phyloP scores from a whole-genome alignment of 2,797 vertebrate species.

The Adrianichthys oophorus region DNA sequence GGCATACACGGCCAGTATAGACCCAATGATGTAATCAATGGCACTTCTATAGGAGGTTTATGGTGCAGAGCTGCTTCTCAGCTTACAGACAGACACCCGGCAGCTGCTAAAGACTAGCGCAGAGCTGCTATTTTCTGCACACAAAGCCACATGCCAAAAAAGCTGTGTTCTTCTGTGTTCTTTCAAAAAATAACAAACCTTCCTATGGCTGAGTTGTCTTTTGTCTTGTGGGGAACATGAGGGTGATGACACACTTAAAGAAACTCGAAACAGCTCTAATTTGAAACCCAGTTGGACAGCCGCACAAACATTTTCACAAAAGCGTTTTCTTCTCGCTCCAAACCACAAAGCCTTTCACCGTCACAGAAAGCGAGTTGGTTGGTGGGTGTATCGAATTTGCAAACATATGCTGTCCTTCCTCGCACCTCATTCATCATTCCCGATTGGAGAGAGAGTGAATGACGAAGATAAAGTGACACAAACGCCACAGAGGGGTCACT shows the following conservation, averaged over 20 bases:
- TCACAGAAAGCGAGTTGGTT: slow-evolving; percentile 31
- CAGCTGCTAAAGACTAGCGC: slow-evolving; percentile 56
- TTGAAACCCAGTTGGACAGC: slow-evolving; percentile 57
- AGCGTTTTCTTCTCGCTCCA: slow-evolving; percentile 12
- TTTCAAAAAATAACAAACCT: slow-evolving; percentile 27
- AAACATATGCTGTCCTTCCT: slow-evolving; percentile 59
- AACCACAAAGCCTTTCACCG: slow-evolving; percentile 17
- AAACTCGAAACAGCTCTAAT: slow-evolving; percentile 55
- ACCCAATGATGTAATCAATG: slow-evolving; percentile 61
- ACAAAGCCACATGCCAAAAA: slow-evolving; percentile 48
- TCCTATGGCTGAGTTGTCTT: slow-evolving; percentile 10
- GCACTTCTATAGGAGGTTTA: slow-evolving; percentile 56
- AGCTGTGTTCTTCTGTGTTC: slow-evolving; percentile 15
- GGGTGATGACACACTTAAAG: slow-evolving; percentile 42
- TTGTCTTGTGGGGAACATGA: not conserved
- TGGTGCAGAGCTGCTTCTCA: slow-evolving; percentile 54
- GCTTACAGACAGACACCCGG: slow-evolving; percentile 61
- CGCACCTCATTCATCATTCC: slow-evolving; percentile 71
- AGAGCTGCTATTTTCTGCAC: slow-evolving; percentile 41
- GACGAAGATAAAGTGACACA: slow-evolving; percentile 51
- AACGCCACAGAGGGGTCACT: slow-evolving; percentile 37
- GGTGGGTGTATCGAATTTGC: slow-evolving; percentile 54
- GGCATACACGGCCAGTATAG: slow-evolving; percentile 43
- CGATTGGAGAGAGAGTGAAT: slow-evolving; percentile 59
- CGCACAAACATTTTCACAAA: slow-evolving; percentile 39